Conservation (phyloP, 2,797 vertebrate species). For the Tiaroga cobitis region DNA sequence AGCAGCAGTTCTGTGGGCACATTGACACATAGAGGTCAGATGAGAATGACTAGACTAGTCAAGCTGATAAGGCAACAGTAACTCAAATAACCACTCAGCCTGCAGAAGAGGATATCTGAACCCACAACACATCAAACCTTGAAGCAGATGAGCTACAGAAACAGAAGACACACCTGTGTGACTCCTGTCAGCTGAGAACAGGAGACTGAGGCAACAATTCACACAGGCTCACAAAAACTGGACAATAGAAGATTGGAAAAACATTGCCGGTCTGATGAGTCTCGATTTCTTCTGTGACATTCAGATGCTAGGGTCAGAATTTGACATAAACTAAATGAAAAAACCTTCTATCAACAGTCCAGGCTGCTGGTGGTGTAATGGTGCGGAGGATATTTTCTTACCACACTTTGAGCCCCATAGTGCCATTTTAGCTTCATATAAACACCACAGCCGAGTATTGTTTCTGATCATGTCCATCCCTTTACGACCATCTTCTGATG, state of each 20-base stretch:
- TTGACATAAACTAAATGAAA: conserved; percentile 54
- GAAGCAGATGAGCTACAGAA: neutral
- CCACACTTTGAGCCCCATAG: neutral
- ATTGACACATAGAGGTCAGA: neutral
- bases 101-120: neutral
- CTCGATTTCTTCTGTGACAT: conserved; percentile 47
- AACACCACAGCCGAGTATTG: neutral
- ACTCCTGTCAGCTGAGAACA: neutral
- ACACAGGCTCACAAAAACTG: neutral
- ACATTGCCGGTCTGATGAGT: neutral
- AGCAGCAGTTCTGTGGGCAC: neutral
- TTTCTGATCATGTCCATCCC: neutral
- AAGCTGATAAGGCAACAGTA: neutral
- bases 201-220: neutral
- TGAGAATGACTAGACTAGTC: neutral
- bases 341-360: neutral
- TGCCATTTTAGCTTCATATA: neutral
- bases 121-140: neutral
- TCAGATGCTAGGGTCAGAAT: conserved; percentile 53
- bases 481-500: conserved; percentile 38
- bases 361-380: neutral
- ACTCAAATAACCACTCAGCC: neutral
- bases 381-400: neutral
- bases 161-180: no score
- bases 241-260: neutral